A percentile compares a stretch with the other conserved stretches of the same genome.
Conservation (phyloP, 2,113 vertebrate genomes). For the Puma concolor region DNA sequence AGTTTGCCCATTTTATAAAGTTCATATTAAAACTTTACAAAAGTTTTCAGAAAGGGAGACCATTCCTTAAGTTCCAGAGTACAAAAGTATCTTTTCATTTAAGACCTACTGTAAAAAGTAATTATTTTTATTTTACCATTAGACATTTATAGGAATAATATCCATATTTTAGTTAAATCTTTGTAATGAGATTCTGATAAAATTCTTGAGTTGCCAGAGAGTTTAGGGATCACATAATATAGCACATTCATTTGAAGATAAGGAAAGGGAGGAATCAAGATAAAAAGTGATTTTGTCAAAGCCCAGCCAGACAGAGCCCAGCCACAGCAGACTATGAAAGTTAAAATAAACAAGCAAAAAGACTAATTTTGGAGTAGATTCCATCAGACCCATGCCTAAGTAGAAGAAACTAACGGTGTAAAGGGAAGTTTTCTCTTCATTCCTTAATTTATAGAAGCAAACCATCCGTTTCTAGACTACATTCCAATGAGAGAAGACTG, state of each 20-base stretch:
- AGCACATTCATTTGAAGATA: neutral
- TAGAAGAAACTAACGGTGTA: neutral
- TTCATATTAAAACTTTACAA: neutral
- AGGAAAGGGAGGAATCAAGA: neutral
- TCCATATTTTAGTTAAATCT: neutral
- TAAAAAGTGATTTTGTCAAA: neutral
- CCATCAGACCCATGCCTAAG: neutral
- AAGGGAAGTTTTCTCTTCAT: neutral
- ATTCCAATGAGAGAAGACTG: neutral
- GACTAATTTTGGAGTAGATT: neutral
- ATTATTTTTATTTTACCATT: constrained; percentile 6
- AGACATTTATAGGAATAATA: neutral
- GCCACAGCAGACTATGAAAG: neutral
- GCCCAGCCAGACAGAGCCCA: neutral
- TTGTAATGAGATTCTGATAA: neutral
- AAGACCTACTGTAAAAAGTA: neutral
- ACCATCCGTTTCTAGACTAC: neutral
- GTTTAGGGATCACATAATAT: neutral
- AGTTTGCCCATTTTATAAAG: neutral
- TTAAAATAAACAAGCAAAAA: neutral
- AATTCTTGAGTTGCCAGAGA: neutral
- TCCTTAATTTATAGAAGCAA: neutral
- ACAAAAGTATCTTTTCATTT: neutral
- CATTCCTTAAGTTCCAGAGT: neutral
- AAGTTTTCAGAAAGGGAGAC: neutral